Evolutionary conservation across 2,888 invertebrate species (phyloP).

Genomic region (Selenia dentaria): DNA sequence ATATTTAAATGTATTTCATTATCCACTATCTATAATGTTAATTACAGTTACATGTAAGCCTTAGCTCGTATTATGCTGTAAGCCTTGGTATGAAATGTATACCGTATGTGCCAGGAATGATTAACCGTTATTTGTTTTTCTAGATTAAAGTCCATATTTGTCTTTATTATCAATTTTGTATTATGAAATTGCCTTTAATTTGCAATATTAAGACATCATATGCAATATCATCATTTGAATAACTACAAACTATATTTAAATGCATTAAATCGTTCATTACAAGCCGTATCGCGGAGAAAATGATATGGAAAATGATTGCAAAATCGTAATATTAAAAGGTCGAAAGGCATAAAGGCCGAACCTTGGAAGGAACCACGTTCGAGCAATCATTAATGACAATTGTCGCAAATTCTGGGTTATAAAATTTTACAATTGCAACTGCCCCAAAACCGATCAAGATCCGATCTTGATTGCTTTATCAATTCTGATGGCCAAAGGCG

Average conservation of each 20-base stretch:
- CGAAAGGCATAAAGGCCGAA: conserved; percentile 14
- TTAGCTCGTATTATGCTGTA: too few species aligned
- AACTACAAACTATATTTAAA: neutral
- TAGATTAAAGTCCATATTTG: too few species aligned
- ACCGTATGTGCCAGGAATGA: too few species aligned
- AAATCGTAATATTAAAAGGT: conserved; percentile 39
- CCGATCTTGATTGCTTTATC: conserved; percentile 41
- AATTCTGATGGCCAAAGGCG: conserved; percentile 25
- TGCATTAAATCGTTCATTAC: conserved; percentile 49
- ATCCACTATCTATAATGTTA: too few species aligned
- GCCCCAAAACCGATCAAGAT: conserved; percentile 27
- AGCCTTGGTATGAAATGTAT: too few species aligned
- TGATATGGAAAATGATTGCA: conserved; percentile 45
- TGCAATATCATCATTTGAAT: too few species aligned
- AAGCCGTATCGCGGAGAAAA: conserved; percentile 51
- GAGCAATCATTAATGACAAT: conserved; percentile 53
- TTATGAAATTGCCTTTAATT: neutral
- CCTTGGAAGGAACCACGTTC: conserved; percentile 51
- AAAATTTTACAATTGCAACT: conserved; percentile 65
- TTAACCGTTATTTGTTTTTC: too few species aligned
- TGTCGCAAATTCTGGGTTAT: conserved; percentile 69
- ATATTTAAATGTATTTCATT: too few species aligned
- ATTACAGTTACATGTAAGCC: too few species aligned
- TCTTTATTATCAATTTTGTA: too few species aligned
- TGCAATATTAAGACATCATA: neutral